phyloP scores from a whole-genome alignment of 2,888 invertebrate genomes.

The Mongoloraphidia duomilia region DNA sequence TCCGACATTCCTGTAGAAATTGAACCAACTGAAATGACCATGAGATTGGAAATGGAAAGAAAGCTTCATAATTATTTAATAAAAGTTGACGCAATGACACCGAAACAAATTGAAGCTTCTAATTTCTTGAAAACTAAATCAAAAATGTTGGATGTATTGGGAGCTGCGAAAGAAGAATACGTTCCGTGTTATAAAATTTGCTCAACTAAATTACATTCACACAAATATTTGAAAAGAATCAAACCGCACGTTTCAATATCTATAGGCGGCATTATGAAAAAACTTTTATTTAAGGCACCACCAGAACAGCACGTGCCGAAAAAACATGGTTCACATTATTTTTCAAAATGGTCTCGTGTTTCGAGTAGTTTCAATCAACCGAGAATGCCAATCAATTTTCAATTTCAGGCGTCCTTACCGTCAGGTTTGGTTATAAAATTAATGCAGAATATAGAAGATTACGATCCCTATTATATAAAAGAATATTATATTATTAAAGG shows the following conservation, averaged over 20 bases:
- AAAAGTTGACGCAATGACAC: background rate
- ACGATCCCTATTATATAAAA: constrained; percentile 21
- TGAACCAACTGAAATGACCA: background rate
- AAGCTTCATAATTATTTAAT: background rate
- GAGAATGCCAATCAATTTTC: constrained; percentile 6
- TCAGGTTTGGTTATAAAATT: constrained; percentile 20
- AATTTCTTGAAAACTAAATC: background rate
- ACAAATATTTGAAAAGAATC: constrained; percentile 5
- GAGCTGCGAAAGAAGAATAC: background rate
- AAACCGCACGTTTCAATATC: background rate
- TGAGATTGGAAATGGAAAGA: background rate
- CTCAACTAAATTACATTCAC: constrained; percentile 3
- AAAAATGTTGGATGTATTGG: background rate
- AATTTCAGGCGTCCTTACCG: constrained; percentile 21
- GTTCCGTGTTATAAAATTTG: constrained; percentile 1
- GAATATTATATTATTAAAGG: constrained; percentile 20
- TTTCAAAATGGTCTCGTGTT: background rate
- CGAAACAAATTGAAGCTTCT: background rate
- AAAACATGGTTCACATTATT: background rate
- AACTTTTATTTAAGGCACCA: background rate
- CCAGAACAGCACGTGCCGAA: background rate
- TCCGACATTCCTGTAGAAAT: background rate
- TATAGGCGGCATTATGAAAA: background rate
- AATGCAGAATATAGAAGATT: constrained; percentile 13
- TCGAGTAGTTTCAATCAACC: background rate